Conservation (phyloP, 2,797 vertebrate species). For the Danio kyathit region DNA sequence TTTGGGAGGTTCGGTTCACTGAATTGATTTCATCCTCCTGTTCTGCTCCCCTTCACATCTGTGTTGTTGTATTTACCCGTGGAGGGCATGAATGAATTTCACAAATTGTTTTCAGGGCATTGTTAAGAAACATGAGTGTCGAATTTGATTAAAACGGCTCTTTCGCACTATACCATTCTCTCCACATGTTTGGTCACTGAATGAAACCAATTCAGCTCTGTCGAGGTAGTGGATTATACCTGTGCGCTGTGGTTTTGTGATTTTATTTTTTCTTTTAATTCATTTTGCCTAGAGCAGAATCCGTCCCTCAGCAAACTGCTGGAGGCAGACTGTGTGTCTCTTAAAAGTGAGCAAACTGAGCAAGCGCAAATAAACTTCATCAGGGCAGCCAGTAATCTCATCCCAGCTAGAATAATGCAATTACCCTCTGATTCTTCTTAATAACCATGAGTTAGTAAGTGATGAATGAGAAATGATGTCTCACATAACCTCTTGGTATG, state of each 20-base stretch:
- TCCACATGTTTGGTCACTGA: conserved; percentile 24
- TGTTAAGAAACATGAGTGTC: not conserved
- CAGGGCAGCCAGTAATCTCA: conserved; percentile 25
- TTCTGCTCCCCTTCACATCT: not conserved
- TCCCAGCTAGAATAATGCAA: conserved; percentile 3
- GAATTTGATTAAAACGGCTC: conserved; percentile 2
- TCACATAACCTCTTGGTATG: conserved; percentile 18
- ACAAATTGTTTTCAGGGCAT: not conserved
- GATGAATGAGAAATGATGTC: conserved; percentile 25
- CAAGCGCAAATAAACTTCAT: not conserved
- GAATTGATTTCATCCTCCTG: conserved; percentile 5
- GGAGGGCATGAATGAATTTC: conserved; percentile 5
- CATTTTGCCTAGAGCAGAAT: conserved; percentile 33
- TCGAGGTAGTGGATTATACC: conserved; percentile 25
- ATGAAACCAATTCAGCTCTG: conserved; percentile 24
- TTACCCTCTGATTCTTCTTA: conserved; percentile 11
- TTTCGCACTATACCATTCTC: not conserved
- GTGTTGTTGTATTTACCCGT: not conserved
- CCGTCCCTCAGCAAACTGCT: conserved; percentile 8
- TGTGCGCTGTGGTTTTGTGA: conserved; percentile 24
- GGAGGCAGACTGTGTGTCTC: conserved; percentile 3
- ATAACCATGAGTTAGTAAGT: not conserved
- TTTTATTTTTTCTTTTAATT: conserved; percentile 24
- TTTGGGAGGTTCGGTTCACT: not conserved
- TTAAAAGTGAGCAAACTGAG: conserved; percentile 35